These are phyloP conservation scores for Apostichopus leukothele DNA, from an alignment of 53 echinoderm and acorn worm species.

Conservation along the genomic window DNA sequence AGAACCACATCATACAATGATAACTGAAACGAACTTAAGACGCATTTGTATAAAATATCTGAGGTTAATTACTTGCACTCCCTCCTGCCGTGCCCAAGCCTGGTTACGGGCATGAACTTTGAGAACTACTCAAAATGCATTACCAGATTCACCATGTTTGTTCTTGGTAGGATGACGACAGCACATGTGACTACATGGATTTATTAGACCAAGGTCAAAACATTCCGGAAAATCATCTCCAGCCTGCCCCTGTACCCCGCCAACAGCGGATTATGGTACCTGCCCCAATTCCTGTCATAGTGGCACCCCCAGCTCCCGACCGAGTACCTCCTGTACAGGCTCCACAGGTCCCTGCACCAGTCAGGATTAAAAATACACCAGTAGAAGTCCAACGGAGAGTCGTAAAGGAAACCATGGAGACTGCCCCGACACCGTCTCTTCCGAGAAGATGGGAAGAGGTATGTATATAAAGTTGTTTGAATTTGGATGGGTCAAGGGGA, in stretches of 20 bases:
- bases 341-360: not conserved
- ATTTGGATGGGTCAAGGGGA: no score
- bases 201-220: not conserved
- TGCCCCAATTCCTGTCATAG: not conserved
- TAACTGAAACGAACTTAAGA: no score
- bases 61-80: no score
- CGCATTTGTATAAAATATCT: no score
- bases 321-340: not conserved
- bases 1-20: no score
- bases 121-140: no score
- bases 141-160: no score
- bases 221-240: not conserved
- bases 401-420: not conserved
- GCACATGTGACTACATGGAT: constrained; percentile 16
- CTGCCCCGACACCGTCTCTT: constrained; percentile 1
- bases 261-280: no score
- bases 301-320: not conserved
- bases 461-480: not conserved
- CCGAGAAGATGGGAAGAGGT: constrained; percentile 29
- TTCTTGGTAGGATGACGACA: constrained; percentile 21
- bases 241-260: not conserved
- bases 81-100: no score
- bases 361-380: not conserved
- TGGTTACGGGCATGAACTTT: no score
- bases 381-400: not conserved